Percentiles rank a stretch among this genome's conserved stretches.
These are phyloP conservation scores for Dicrurus megarhynchus DNA, from an alignment of 2,113 vertebrate genomes.

Conservation along the genomic window DNA sequence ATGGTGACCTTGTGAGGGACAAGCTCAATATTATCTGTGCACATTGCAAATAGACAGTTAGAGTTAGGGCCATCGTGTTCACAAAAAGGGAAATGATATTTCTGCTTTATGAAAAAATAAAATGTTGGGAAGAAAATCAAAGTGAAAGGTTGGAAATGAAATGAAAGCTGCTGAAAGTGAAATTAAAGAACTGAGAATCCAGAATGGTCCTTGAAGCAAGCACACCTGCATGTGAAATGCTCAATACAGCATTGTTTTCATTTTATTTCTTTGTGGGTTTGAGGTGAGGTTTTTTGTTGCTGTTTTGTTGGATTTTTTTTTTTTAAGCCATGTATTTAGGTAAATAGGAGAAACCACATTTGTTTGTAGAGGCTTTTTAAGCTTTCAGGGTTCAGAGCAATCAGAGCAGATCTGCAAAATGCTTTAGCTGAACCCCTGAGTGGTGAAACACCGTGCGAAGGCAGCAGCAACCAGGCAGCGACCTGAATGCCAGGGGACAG, in stretches of 20 bases:
- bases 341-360: not conserved
- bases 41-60: not conserved
- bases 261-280: not conserved
- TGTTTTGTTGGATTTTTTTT: not conserved
- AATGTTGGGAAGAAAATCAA: not conserved
- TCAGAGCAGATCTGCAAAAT: not conserved
- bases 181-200: not conserved
- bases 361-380: not conserved
- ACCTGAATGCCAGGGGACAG: not conserved
- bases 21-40: not conserved
- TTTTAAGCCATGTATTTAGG: not conserved
- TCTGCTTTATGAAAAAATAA: not conserved
- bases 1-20: not conserved
- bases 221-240: not conserved
- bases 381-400: not conserved
- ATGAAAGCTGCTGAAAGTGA: not conserved
- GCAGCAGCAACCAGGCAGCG: not conserved
- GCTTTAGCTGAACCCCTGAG: not conserved
- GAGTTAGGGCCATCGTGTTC: fast-evolving
- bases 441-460: fast-evolving
- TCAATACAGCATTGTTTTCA: not conserved
- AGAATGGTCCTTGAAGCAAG: not conserved
- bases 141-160: not conserved
- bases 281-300: no score
- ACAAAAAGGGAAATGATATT: not conserved